These are phyloP conservation scores for Lepus timidus DNA, from an alignment of 2,113 vertebrate species.

Conservation along the genomic window DNA sequence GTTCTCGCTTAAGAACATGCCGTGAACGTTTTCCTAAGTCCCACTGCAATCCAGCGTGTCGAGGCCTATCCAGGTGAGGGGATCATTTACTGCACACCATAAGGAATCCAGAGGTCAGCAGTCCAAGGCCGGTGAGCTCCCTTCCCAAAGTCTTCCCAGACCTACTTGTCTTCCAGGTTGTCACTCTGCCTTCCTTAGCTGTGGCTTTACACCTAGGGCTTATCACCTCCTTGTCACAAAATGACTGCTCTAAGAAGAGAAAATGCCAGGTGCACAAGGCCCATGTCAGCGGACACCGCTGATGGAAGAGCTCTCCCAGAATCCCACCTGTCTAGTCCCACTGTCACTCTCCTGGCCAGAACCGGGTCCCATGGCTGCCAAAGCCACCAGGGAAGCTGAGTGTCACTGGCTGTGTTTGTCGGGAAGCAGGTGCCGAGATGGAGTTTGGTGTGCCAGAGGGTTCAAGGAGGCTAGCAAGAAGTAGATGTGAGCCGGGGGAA, in stretches of 20 bases:
- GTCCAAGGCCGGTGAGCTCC: background rate
- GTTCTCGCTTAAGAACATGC: background rate
- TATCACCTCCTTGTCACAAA: background rate
- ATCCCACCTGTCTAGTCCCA: background rate
- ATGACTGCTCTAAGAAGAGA: background rate
- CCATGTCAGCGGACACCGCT: background rate
- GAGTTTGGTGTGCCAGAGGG: background rate
- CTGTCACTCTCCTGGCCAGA: background rate
- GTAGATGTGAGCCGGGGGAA: background rate
- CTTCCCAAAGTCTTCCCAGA: background rate
- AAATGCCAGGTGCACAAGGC: background rate
- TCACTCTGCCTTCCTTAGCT: background rate
- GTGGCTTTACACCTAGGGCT: background rate
- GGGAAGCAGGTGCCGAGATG: background rate
- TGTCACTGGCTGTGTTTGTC: background rate
- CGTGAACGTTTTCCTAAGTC: background rate
- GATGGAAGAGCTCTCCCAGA: background rate
- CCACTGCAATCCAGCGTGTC: background rate
- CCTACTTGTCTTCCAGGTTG: background rate
- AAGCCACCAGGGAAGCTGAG: background rate
- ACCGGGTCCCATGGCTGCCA: background rate
- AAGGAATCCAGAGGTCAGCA: conserved; percentile 6
- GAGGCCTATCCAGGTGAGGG: background rate
- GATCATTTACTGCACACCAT: background rate
- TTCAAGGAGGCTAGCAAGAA: background rate